Evolutionary conservation across 2,888 invertebrate species (phyloP).

Genomic region (Phlogophora meticulosa): DNA sequence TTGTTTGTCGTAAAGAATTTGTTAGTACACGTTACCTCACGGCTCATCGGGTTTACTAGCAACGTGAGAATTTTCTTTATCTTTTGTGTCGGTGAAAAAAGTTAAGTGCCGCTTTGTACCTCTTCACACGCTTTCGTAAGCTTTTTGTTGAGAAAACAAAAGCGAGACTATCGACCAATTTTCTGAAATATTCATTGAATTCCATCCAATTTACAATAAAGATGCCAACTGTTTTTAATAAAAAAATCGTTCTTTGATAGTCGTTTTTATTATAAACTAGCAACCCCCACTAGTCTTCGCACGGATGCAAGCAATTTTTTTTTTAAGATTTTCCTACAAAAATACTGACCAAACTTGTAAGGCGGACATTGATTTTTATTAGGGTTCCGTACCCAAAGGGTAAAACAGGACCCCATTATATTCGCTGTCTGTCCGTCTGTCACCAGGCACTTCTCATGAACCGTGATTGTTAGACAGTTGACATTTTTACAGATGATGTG

Average conservation of each 20-base stretch:
- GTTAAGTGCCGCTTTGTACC: background rate
- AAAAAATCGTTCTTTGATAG: background rate
- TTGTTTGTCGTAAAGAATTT: constrained; percentile 33
- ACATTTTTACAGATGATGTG: no score
- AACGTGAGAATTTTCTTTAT: constrained; percentile 10
- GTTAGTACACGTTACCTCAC: constrained; percentile 22
- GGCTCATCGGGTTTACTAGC: constrained; percentile 32
- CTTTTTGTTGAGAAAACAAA: background rate
- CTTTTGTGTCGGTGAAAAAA: background rate
- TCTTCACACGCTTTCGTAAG: background rate
- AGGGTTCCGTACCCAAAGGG: no score
- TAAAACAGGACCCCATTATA: no score
- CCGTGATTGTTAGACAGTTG: no score
- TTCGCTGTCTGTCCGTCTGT: no score
- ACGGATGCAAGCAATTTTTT: no score
- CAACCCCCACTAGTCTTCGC: no score
- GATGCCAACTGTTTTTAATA: background rate
- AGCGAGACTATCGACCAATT: no score
- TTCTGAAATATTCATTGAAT: background rate
- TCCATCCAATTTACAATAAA: background rate
- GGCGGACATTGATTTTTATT: no score
- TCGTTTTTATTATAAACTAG: background rate
- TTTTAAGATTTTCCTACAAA: no score
- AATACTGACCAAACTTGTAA: no score
- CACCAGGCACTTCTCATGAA: no score